Base-by-base conservation (phyloP, 2,113 vertebrate genomes). In the Gymnogyps californianus region DNA sequence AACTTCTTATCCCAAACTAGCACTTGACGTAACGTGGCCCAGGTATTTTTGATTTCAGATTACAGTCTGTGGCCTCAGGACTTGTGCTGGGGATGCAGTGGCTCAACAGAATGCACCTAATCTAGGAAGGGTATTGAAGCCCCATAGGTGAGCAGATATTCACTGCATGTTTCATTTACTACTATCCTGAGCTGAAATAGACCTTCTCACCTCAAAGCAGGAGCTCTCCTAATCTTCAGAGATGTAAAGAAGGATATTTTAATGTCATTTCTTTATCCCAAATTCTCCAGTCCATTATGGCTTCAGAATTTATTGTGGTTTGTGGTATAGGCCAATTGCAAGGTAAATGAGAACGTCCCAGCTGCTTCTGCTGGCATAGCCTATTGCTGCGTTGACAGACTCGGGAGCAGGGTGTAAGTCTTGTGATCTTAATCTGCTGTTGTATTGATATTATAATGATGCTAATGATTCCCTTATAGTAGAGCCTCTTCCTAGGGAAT, bases 361-460 rank as follows among this genome's bases (percentile, higher is more conserved):
- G 29, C 57, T 80, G 40, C 49, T 89, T 78, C 36, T 75, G 28
- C 32, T 59, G 28, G 69, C 0, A 0, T 24, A 77, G 76, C n/a
- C 9, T 18, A 3, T 79, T 52, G 44, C 64, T 92, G 18, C 4
- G 2, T 22, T 54, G 44, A 40, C 17, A 38, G 40, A 61, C 51
- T 44, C 0, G 0, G 40, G 36, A 67, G 22, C 61, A 69, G 26
- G 28, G 9, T 78, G 19, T 42, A 38, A n/a, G 11, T 62, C 29
- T 58, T 54, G 26, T 51, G 38, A 52, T 86, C 62, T 44, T 91
- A 54, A 76, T 89, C 46, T 72, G 20, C 29, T 82, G 20, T 51
- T 83, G 29, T 59, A 36, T 65, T 79, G 24, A 44, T 55, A 49
- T 10, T 52, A 5, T 28, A 61, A 47, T 83, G 10, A 24, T 71